Base-by-base conservation (phyloP, 2,888 invertebrate genomes). In the Chesias legatella region DNA sequence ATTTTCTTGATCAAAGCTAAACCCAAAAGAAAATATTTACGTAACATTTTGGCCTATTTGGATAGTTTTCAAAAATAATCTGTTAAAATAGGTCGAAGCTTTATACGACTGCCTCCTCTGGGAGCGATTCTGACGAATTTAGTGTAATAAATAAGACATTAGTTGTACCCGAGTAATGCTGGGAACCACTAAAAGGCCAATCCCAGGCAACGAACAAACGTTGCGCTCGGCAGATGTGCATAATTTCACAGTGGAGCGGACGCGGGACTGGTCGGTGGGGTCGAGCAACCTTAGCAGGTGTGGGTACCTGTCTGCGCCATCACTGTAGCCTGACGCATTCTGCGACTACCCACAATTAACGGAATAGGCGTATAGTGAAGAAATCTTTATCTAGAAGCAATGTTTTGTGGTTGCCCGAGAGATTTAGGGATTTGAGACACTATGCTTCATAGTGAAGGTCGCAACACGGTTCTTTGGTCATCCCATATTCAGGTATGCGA, bases 191-290 rank as follows among this genome's bases (percentile, higher is more conserved):
- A 37, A 41, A 32, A 40, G 28, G 40, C 45, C 40, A 36, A 40
- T 45, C 45, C 40, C 36, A 36, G 45, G 40, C 35, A 40, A 45
- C 40, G 40, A 17, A 40, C 36, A 48, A 45, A 45, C 36, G 58
- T 60, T 61, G 55, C 58, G 56, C 59, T 58, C 48, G 61, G 67
- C 79, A 81, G 79, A 79, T 82, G 81, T 69, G 70, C 69, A 78
- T 83, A 79, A 83, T 85, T 86, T 85, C 70, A 81, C 79, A 78
- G 83, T 73, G 63, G 73, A 81, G 60, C 69, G 79, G 70, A 63
- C 72, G 67, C 64, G 60, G 60, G 75, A 77, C 79, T 75, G 79
- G 78, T 79, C 76, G 70, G 73, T 63, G 68, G 75, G 76, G 73
- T 67, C 67, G 64, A 53, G 49, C 67, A 63, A 73, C 73, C 73